Evolutionary conservation across 2,113 vertebrate genomes (phyloP).

Genomic region (Craseonycteris thonglongyai): DNA sequence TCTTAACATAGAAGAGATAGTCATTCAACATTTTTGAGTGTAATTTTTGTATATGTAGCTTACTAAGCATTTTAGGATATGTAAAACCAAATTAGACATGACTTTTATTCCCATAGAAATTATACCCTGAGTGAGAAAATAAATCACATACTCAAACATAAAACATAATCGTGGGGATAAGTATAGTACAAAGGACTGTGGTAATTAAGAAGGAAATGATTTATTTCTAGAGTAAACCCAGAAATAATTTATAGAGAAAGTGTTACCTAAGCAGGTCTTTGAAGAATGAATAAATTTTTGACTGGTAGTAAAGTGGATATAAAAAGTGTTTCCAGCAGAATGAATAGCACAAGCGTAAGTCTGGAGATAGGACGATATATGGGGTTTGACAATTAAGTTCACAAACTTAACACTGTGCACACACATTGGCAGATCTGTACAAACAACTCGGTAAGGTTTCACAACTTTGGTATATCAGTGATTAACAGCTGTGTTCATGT

Average conservation of each 20-base stretch:
- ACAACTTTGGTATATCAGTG: too few species aligned
- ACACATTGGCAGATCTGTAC: too few species aligned
- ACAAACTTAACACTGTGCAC: too few species aligned
- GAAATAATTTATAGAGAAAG: not conserved
- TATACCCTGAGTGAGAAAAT: not conserved
- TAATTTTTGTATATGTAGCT: not conserved
- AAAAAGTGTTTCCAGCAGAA: not conserved
- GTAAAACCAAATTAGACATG: not conserved
- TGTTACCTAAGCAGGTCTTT: not conserved
- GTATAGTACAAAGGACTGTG: not conserved
- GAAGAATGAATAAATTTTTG: not conserved
- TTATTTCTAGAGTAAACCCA: not conserved
- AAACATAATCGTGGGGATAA: not conserved
- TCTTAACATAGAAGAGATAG: not conserved
- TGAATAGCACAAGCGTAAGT: not conserved
- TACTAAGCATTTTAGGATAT: not conserved
- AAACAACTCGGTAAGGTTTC: too few species aligned
- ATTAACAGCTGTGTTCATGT: too few species aligned
- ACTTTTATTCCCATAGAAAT: not conserved
- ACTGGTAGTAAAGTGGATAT: not conserved
- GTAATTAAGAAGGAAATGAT: not conserved
- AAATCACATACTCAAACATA: not conserved
- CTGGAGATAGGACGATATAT: not conserved
- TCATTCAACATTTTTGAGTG: not conserved
- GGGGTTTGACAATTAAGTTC: too few species aligned